Evolutionary conservation across 1,140 invertebrate species (phyloP), one percentile per base, ranked within the genome.

Genomic region (Lineus longissimus): DNA sequence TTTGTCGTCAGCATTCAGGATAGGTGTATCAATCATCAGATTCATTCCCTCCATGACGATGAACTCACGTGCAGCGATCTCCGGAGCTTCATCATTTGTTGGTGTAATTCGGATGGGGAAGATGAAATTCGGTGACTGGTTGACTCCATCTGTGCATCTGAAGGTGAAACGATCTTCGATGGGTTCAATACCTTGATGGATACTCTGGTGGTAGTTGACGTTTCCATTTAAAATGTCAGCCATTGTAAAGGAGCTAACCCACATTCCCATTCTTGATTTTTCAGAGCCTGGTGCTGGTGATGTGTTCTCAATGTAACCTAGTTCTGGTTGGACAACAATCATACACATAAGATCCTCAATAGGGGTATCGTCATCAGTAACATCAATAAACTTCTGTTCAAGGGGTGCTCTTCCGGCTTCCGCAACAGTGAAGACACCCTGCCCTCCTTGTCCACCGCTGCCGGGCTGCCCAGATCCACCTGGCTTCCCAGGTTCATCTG

Each of bases 171-270:
- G 56, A 67, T 84, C 82, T 6, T 67, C 54, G n/a, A 72, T 64
- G 6, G 80, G 79, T 64, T 84, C 82, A 23, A 77, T 63, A 1
- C 76, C 76, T 62, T 75, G 68, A 59, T 83, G 80, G 19, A 83
- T 71, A 65, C 80, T 83, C 57, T 84, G 82, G 17, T 82, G 76
- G 67, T 83, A 84, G 41, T 77, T 77, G 17, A 84, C 73, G 36
- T 76, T 65, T 2, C 73, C 74, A 17, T 68, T 31, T 7, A 69
- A 54, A 11, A 84, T 41, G 62, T 82, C 79, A 9, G 65, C 55
- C 27, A 76, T 65, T 25, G 67, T 72, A 63, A 83, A 83, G 0
- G 79, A 73, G 17, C 77, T 76, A 22, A 81, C 67, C 22, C 80
- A 76, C 7, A 78, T 72, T 2, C 81, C 81, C 29, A 61, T 64